Evolutionary conservation across 2,888 invertebrate species (phyloP).

Genomic region (Protonemura montana): DNA sequence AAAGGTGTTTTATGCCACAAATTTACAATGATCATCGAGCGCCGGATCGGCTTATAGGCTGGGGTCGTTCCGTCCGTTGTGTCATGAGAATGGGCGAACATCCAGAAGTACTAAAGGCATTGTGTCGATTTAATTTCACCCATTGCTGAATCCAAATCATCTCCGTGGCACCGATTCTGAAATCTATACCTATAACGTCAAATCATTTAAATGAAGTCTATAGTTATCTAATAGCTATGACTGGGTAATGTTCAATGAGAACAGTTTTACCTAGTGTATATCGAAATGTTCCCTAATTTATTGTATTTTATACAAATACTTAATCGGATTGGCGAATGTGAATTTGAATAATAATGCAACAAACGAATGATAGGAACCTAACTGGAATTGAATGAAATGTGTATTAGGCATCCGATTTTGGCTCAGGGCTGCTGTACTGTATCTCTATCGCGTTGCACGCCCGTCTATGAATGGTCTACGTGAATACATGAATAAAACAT

Average conservation of each 20-base stretch:
- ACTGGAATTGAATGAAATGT: slow-evolving; percentile 25
- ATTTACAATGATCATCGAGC: background rate
- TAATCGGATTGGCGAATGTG: slow-evolving; percentile 33
- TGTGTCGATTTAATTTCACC: background rate
- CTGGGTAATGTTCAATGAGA: background rate
- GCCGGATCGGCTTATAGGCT: background rate
- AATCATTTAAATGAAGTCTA: slow-evolving; percentile 9
- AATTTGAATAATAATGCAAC: slow-evolving; percentile 22
- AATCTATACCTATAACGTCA: background rate
- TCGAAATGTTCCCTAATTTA: slow-evolving; percentile 24
- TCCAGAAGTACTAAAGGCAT: background rate
- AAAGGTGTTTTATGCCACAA: slow-evolving; percentile 1
- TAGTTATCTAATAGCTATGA: background rate
- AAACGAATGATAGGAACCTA: slow-evolving; percentile 23
- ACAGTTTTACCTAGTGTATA: background rate
- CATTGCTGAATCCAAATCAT: background rate
- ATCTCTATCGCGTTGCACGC: background rate
- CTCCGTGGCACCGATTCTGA: background rate
- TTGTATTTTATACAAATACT: slow-evolving; percentile 24
- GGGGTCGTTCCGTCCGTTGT: background rate
- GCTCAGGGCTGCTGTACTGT: too few relatives aligned
- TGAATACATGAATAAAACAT: slow-evolving; percentile 35
- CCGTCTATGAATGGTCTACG: background rate
- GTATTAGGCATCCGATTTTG: slow-evolving; percentile 36
- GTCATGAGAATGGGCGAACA: background rate